Evolutionary conservation across 2,888 invertebrate genomes (phyloP).

Genomic region (Cryptocheilus praepositus): DNA sequence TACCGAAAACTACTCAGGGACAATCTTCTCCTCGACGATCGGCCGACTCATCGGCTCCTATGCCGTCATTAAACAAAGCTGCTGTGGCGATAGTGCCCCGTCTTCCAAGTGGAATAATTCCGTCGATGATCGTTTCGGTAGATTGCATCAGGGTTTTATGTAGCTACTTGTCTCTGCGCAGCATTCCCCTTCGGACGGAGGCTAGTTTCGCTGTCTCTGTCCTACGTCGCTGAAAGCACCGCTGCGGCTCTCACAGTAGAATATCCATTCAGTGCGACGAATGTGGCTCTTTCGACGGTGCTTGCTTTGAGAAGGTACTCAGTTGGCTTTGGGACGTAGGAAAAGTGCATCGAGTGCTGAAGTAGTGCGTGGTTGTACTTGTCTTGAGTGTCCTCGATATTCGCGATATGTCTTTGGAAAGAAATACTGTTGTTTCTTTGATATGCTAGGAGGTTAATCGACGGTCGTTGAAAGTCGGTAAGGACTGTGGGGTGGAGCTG

Average conservation of each 20-base stretch:
- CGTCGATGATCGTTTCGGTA: no score
- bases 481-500: not conserved
- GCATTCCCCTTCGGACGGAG: no score
- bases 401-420: slow-evolving; percentile 39
- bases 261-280: no score
- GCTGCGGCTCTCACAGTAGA: no score
- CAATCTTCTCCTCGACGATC: slow-evolving; percentile 25
- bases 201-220: no score
- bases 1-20: slow-evolving; percentile 53
- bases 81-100: not conserved
- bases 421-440: slow-evolving; percentile 37
- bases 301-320: no score
- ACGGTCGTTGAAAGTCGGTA: slow-evolving; percentile 2
- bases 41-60: not conserved
- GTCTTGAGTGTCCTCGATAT: slow-evolving; percentile 1
- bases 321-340: no score
- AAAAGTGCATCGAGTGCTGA: not conserved
- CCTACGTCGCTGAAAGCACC: no score
- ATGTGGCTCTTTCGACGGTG: no score
- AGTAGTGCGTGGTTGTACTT: not conserved
- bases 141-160: no score
- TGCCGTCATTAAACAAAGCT: not conserved
- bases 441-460: not conserved
- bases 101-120: not conserved
- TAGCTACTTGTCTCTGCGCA: no score